Evolutionary conservation across 2,113 vertebrate genomes (phyloP).

Genomic region (Elanoides forficatus): DNA sequence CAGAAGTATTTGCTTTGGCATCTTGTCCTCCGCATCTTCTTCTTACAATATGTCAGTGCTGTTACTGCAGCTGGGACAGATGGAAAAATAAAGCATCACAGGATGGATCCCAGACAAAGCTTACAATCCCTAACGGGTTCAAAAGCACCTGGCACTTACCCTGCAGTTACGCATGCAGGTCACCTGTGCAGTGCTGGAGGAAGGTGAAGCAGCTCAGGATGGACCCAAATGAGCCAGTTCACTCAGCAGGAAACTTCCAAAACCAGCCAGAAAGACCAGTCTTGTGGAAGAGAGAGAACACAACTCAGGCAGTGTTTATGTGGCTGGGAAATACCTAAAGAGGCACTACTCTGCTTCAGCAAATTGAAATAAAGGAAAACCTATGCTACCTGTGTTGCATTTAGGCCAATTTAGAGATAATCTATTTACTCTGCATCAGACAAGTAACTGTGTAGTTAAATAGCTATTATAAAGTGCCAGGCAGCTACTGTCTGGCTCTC

Average conservation of each 20-base stretch:
- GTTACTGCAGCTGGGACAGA: background rate
- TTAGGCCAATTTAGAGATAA: background rate
- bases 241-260: background rate
- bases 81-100: background rate
- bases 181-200: background rate
- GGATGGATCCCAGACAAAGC: background rate
- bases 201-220: background rate
- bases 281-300: background rate
- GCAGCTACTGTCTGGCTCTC: background rate
- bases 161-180: fast-evolving
- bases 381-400: background rate
- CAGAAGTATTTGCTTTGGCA: background rate
- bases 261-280: background rate
- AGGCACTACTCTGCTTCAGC: background rate
- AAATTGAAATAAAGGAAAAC: background rate
- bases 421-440: too few relatives aligned
- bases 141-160: background rate
- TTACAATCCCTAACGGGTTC: too few relatives aligned
- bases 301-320: background rate
- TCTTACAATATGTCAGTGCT: background rate
- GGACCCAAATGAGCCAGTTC: background rate
- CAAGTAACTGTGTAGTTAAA: background rate
- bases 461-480: background rate
- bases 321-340: background rate
- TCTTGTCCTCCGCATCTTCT: background rate